Evolutionary conservation across 2,113 vertebrate genomes (phyloP).

Genomic region (Elanoides forficatus): DNA sequence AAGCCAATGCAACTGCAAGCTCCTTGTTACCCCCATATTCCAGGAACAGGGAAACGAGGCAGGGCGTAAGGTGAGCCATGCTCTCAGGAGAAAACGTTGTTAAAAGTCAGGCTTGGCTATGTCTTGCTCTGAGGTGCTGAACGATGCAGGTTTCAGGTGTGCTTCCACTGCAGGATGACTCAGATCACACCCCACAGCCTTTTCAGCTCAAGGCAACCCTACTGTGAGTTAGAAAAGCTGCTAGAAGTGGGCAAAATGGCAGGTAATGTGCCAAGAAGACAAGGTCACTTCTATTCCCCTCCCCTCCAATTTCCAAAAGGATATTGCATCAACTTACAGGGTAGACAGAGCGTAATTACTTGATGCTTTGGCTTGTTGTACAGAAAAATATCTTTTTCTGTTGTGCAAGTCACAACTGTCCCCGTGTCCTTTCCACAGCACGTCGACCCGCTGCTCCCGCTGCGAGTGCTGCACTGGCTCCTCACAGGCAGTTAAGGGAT

Average conservation of each 20-base stretch:
- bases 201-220: not conserved
- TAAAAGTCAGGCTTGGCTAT: not conserved
- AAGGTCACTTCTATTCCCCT: not conserved
- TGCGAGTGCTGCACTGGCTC: not conserved
- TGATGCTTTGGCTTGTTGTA: not conserved
- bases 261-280: accelerated
- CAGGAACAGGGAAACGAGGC: accelerated
- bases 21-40: not conserved
- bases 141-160: not conserved
- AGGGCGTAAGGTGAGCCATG: not conserved
- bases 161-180: not conserved
- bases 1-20: not conserved
- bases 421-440: accelerated
- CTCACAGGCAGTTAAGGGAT: not conserved
- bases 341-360: not conserved
- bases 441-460: accelerated
- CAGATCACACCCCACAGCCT: not conserved
- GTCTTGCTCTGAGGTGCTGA: not conserved
- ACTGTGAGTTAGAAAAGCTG: not conserved
- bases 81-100: not conserved
- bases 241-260: not conserved
- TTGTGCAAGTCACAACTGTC: not conserved
- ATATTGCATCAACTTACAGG: not conserved
- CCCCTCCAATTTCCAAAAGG: not conserved
- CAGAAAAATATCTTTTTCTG: not conserved